These are phyloP conservation scores for Lerista edwardsae DNA, from an alignment of 2,797 vertebrate genomes.

Conservation along the genomic window DNA sequence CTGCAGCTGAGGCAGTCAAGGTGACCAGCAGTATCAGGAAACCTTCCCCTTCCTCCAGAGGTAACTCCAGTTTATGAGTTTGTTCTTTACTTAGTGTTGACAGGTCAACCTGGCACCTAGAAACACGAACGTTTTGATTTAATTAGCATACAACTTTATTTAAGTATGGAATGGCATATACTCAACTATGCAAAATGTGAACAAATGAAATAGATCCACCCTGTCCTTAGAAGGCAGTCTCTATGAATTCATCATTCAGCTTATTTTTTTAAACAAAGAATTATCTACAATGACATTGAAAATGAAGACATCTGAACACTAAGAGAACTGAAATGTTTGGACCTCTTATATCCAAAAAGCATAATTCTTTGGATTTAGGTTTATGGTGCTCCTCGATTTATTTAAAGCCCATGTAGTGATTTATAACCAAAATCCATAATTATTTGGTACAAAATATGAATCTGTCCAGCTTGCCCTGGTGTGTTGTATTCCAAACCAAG, in stretches of 20 bases:
- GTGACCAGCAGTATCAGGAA: slow-evolving; percentile 91
- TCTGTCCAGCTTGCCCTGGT: not conserved
- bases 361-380: no score
- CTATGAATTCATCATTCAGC: slow-evolving; percentile 29
- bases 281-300: not conserved
- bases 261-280: not conserved
- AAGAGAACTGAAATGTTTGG: not conserved
- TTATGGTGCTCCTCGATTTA: not conserved
- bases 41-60: slow-evolving; percentile 90
- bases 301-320: not conserved
- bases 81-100: slow-evolving; percentile 90
- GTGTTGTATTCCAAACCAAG: not conserved
- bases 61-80: slow-evolving; percentile 91
- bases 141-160: slow-evolving; percentile 59
- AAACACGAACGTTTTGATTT: slow-evolving; percentile 65
- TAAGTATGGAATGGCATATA: not conserved
- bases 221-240: slow-evolving; percentile 9
- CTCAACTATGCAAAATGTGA: slow-evolving; percentile 9
- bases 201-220: slow-evolving; percentile 23
- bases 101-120: slow-evolving; percentile 92
- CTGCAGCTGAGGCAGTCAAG: slow-evolving; percentile 90
- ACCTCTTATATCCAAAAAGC: not conserved
- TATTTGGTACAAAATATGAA: not conserved
- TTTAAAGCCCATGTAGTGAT: not conserved
- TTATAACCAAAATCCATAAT: not conserved